Percentiles rank a stretch among this genome's conserved stretches.
Conservation (phyloP, 2,797 vertebrate species). For the Lepilemur ruficaudatus region DNA sequence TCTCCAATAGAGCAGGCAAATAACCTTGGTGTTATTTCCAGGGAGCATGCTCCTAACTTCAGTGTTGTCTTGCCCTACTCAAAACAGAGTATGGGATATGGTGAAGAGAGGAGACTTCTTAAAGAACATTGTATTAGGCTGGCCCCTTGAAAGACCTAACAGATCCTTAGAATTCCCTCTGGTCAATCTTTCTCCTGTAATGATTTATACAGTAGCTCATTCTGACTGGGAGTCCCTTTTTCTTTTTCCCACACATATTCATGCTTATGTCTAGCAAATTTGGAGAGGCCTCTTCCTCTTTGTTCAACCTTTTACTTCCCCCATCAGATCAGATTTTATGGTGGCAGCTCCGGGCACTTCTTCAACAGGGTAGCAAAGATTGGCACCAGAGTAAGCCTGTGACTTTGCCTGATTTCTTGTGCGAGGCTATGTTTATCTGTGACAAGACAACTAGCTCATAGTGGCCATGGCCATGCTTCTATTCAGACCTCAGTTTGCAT, state of each 20-base stretch:
- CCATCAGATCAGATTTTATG: neutral
- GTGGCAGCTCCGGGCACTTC: neutral
- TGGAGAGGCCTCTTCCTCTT: neutral
- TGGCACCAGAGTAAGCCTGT: neutral
- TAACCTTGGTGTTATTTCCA: neutral
- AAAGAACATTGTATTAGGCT: neutral
- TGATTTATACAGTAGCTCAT: neutral
- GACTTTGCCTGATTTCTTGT: neutral
- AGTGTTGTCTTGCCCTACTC: neutral
- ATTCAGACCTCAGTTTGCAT: neutral
- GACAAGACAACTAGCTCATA: neutral
- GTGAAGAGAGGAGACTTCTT: neutral
- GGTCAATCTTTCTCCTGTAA: neutral
- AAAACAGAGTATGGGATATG: neutral
- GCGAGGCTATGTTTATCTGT: neutral
- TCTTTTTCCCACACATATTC: neutral
- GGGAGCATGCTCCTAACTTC: neutral
- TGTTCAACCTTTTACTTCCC: neutral
- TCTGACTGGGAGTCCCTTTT: neutral
- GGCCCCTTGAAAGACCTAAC: neutral
- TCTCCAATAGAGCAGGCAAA: neutral
- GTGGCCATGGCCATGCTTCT: neutral
- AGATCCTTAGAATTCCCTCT: neutral
- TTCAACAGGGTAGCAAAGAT: neutral
- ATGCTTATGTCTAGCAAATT: neutral